A percentile compares a stretch with the other conserved stretches of the same genome.
These are phyloP conservation scores for Mycalesis mineus DNA, from an alignment of 2,888 invertebrate species.

Conservation along the genomic window DNA sequence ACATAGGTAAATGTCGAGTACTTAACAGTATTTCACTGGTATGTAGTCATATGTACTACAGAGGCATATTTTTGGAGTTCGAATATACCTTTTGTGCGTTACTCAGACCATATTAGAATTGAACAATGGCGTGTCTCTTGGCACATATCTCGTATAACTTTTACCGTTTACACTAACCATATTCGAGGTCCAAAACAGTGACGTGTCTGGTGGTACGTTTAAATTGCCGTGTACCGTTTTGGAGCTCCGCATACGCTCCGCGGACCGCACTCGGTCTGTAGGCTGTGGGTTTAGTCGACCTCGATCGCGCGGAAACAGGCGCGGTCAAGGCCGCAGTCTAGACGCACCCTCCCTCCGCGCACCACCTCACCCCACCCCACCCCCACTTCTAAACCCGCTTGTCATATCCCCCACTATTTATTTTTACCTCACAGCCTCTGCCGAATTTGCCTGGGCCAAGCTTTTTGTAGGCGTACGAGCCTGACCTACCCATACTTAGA, in stretches of 20 bases:
- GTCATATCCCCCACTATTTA: conserved; percentile 46
- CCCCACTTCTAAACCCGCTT: conserved; percentile 23
- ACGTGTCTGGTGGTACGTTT: conserved; percentile 11
- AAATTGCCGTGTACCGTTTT: conserved; percentile 29
- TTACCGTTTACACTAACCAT: too few relatives aligned
- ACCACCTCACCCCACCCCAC: conserved; percentile 36
- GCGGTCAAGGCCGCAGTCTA: conserved; percentile 75
- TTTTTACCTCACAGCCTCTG: conserved; percentile 51
- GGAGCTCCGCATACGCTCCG: conserved; percentile 29
- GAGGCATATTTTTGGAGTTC: too few relatives aligned
- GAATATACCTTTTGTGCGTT: too few relatives aligned
- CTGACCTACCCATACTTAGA: conserved; percentile 50
- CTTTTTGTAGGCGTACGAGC: conserved; percentile 36
- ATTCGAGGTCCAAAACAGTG: neutral
- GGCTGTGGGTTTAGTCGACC: conserved; percentile 66
- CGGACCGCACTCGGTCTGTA: conserved; percentile 62
- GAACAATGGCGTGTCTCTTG: too few relatives aligned
- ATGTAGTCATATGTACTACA: too few relatives aligned
- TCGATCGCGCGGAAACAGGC: conserved; percentile 71
- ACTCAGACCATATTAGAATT: too few relatives aligned
- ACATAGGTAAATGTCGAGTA: too few relatives aligned
- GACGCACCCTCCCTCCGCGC: conserved; percentile 55
- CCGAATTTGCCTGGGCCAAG: conserved; percentile 57
- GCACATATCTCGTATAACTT: neutral
- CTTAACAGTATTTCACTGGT: too few relatives aligned